Conservation (phyloP, 2,113 vertebrate species). For the Apistogramma diplotaenia region DNA sequence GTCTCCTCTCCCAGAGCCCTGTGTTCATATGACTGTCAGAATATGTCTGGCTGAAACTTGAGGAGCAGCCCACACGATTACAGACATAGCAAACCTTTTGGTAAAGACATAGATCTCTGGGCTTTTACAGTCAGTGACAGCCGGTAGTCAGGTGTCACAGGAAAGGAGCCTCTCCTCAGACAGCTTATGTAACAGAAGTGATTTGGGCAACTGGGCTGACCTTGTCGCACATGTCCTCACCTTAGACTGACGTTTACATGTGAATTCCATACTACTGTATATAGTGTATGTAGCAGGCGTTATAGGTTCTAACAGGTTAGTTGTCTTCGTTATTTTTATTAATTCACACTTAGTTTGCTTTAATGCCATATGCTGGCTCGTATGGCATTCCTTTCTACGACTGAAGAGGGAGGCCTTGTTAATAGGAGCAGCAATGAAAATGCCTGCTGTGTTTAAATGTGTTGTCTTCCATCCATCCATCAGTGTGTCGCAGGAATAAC, state of each 20-base stretch:
- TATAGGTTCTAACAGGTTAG: background rate
- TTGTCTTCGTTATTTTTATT: background rate
- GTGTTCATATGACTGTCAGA: background rate
- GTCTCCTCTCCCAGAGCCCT: background rate
- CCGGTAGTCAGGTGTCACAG: background rate
- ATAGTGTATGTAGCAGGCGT: background rate
- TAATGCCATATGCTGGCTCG: no score
- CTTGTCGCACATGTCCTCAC: background rate
- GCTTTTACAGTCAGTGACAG: background rate
- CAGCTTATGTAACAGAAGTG: background rate
- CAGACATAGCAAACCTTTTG: background rate
- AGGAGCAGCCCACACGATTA: conserved; percentile 10
- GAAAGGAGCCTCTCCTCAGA: background rate
- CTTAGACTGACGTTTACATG: background rate
- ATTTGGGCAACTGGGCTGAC: background rate
- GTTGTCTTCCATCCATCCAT: no score
- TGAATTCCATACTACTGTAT: background rate
- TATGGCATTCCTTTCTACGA: background rate
- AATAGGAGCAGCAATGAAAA: no score
- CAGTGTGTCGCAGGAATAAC: no score
- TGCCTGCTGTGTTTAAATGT: no score
- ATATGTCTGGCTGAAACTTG: conserved; percentile 9
- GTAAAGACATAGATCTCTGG: background rate
- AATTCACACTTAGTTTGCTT: background rate
- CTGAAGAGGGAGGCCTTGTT: background rate